These are phyloP conservation scores for Saccostrea glomerata DNA, from an alignment of 1,140 invertebrate genomes.

Conservation along the genomic window DNA sequence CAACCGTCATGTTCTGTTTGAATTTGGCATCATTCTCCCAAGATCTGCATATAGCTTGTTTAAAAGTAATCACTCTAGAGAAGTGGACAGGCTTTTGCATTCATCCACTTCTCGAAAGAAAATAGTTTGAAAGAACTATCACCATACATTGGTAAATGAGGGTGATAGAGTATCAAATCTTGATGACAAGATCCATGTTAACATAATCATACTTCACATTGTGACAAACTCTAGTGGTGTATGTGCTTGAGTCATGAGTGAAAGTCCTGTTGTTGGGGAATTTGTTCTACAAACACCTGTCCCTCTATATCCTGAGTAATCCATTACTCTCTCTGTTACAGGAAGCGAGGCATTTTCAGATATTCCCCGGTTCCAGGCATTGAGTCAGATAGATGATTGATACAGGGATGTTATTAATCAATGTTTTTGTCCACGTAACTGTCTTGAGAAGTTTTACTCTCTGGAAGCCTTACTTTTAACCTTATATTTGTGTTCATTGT, in stretches of 20 bases:
- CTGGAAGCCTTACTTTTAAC: neutral
- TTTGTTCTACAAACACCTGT: neutral
- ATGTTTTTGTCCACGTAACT: neutral
- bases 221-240: neutral
- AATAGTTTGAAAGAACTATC: too few relatives aligned
- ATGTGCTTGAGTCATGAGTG: neutral
- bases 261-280: neutral
- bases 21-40: too few relatives aligned
- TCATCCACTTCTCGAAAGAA: too few relatives aligned
- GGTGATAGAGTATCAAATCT: too few relatives aligned
- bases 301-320: neutral
- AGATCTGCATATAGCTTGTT: too few relatives aligned
- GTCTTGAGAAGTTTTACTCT: neutral
- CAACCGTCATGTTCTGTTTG: too few relatives aligned
- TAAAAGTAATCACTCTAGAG: too few relatives aligned
- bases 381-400: slow-evolving; percentile 41
- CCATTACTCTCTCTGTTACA: slow-evolving; percentile 46
- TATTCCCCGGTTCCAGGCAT: slow-evolving; percentile 57
- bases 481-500: neutral
- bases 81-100: too few relatives aligned
- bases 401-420: neutral
- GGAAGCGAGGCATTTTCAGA: slow-evolving; percentile 58
- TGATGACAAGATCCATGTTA: neutral
- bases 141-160: too few relatives aligned
- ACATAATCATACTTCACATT: neutral